Conservation (phyloP, 2,113 vertebrate genomes). For the Apteryx owenii region DNA sequence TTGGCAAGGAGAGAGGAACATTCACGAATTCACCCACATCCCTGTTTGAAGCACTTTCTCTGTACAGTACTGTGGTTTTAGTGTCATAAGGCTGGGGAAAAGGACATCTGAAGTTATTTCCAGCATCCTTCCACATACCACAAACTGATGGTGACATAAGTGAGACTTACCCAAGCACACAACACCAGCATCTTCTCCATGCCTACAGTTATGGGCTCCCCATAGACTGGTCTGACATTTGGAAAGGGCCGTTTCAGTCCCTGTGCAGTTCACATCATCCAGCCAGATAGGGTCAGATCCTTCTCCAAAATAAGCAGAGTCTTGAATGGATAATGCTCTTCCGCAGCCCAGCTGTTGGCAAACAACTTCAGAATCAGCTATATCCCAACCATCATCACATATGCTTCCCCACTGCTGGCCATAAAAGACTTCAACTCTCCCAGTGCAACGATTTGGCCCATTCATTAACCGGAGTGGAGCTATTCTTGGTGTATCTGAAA, state of each 20-base stretch:
- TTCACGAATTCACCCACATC: background rate
- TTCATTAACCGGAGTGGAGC: background rate
- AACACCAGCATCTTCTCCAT: constrained; percentile 17
- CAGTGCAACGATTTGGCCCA: background rate
- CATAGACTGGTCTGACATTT: background rate
- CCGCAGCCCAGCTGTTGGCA: constrained; percentile 34
- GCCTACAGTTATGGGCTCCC: constrained; percentile 39
- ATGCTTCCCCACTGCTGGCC: constrained; percentile 18
- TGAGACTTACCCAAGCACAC: constrained; percentile 1
- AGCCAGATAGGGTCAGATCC: constrained; percentile 24
- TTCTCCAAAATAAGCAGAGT: background rate
- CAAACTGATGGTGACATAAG: no score
- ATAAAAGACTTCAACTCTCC: constrained; percentile 42
- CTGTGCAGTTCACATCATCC: background rate
- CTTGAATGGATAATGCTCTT: background rate
- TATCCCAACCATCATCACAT: constrained; percentile 19
- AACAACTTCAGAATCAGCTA: background rate
- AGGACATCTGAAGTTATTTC: background rate
- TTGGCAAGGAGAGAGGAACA: background rate
- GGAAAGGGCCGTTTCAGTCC: constrained; percentile 1
- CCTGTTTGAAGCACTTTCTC: background rate
- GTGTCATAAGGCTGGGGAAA: background rate
- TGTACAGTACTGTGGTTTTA: background rate
- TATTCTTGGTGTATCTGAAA: background rate
- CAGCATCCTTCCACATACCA: no score